Conservation (phyloP, 2,113 vertebrate genomes). For the Fukomys damarensis region DNA sequence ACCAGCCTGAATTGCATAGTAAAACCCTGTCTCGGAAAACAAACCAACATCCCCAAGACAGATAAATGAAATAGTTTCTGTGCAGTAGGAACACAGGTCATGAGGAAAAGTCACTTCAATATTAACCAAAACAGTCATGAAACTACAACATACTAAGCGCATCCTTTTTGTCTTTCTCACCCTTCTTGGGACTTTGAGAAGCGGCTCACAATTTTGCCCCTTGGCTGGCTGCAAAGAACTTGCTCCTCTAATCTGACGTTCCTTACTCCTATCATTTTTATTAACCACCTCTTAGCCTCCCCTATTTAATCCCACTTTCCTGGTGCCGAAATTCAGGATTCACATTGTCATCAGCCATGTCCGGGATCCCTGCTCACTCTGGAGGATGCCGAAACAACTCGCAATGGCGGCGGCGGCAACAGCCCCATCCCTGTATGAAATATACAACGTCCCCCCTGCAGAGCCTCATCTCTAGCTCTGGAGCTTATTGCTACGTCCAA, state of each 20-base stretch:
- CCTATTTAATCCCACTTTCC: neutral
- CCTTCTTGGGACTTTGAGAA: neutral
- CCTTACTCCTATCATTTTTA: neutral
- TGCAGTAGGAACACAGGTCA: neutral
- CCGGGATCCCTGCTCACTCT: neutral
- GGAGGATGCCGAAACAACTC: neutral
- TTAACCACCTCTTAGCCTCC: neutral
- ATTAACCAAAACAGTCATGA: neutral
- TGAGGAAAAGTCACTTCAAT: neutral
- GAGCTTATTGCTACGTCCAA: conserved; percentile 27
- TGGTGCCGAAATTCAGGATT: neutral
- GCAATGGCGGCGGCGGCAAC: neutral
- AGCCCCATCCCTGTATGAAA: neutral
- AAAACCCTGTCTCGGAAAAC: neutral
- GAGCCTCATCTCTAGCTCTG: neutral
- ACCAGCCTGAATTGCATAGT: neutral
- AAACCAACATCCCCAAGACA: neutral
- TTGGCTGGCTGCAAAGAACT: neutral
- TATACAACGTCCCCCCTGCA: neutral
- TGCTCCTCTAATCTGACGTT: neutral
- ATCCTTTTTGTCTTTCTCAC: neutral
- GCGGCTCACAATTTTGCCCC: neutral
- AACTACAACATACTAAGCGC: neutral
- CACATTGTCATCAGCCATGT: neutral
- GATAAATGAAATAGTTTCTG: neutral